Conservation (phyloP, 2,888 invertebrate genomes). For the Embidobia sp. region DNA sequence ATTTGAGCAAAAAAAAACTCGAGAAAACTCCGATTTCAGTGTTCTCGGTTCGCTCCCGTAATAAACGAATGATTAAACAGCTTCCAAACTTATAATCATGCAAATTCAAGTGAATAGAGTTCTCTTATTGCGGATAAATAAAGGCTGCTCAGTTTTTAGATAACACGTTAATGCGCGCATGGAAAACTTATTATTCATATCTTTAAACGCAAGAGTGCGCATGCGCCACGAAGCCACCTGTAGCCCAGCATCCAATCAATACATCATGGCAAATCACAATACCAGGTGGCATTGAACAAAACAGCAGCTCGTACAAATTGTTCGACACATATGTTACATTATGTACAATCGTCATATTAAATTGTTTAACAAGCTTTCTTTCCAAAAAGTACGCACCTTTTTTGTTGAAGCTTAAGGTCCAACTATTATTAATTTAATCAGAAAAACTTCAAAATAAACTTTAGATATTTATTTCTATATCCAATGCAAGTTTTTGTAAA, state of each 20-base stretch:
- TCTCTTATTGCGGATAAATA: too few species aligned
- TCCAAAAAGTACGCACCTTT: background rate
- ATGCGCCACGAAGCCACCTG: constrained; percentile 79
- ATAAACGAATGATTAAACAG: too few species aligned
- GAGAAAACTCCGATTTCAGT: too few species aligned
- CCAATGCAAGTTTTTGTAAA: too few species aligned
- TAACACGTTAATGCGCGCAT: constrained; percentile 76
- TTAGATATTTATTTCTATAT: too few species aligned
- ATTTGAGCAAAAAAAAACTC: too few species aligned
- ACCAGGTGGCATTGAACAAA: constrained; percentile 66
- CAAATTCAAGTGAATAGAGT: too few species aligned
- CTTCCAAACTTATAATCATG: too few species aligned
- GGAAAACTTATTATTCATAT: constrained; percentile 77
- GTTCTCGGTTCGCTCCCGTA: too few species aligned
- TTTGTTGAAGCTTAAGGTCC: too few species aligned
- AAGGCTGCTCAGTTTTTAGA: constrained; percentile 50
- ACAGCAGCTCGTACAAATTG: constrained; percentile 33
- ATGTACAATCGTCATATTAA: constrained; percentile 10
- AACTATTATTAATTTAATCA: too few species aligned
- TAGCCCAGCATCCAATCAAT: constrained; percentile 81
- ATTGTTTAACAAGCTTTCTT: background rate
- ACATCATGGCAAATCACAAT: constrained; percentile 75
- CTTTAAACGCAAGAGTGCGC: constrained; percentile 68
- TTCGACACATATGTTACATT: constrained; percentile 23
- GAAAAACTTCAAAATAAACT: too few species aligned